Conservation (phyloP, 2,888 invertebrate species). For the Sarcophaga variegata region DNA sequence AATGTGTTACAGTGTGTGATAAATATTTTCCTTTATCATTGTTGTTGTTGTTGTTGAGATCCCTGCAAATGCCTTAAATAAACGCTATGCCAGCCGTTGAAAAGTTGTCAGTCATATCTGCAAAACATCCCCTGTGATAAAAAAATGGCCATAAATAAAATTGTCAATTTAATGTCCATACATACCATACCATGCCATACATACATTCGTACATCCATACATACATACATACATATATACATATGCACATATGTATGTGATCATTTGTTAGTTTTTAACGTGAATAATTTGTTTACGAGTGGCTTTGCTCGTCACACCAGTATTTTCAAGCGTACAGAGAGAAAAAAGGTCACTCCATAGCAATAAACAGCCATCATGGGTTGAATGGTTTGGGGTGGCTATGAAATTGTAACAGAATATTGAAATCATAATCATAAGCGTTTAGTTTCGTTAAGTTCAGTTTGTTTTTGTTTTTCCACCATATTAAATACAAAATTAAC, state of each 20-base stretch:
- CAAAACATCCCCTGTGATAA: conserved; percentile 47
- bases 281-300: conserved; percentile 68
- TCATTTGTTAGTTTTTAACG: conserved; percentile 60
- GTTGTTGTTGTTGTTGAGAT: background rate
- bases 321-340: conserved; percentile 7
- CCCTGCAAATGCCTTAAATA: background rate
- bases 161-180: conserved; percentile 41
- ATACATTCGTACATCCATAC: background rate
- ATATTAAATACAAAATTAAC: conserved; percentile 54
- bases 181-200: background rate
- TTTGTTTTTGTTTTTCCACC: conserved; percentile 54
- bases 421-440: conserved; percentile 23
- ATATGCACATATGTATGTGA: conserved; percentile 21
- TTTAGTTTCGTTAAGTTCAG: conserved; percentile 4
- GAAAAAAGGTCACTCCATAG: conserved; percentile 45
- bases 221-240: background rate
- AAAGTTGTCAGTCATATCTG: conserved; percentile 1
- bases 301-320: conserved; percentile 19
- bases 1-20: conserved; percentile 41
- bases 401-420: conserved; percentile 48
- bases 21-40: background rate
- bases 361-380: background rate
- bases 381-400: conserved; percentile 49
- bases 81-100: conserved; percentile 8
- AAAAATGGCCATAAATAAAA: conserved; percentile 64